Percentiles rank a stretch among this genome's conserved stretches.
Evolutionary conservation across 2,888 invertebrate genomes (phyloP).

Genomic region (Plagodis pulveraria): DNA sequence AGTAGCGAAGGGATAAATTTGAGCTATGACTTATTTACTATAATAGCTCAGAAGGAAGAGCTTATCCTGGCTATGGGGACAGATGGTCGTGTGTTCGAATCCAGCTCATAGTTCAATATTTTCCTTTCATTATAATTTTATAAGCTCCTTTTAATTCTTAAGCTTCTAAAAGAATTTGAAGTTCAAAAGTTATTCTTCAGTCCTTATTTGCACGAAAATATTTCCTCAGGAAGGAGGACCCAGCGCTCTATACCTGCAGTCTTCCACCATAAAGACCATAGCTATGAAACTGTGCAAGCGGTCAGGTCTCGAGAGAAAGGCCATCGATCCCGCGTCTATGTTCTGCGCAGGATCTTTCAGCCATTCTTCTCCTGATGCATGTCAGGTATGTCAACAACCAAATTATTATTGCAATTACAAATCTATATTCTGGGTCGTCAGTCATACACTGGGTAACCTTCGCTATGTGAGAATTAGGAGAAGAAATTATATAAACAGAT

Average conservation of each 20-base stretch:
- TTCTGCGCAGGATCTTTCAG: conserved; percentile 81
- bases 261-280: conserved; percentile 69
- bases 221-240: conserved; percentile 67
- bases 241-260: conserved; percentile 71
- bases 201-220: not conserved
- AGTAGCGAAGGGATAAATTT: too few species aligned
- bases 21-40: too few species aligned
- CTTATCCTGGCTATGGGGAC: too few species aligned
- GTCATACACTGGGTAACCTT: too few species aligned
- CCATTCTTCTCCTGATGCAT: conserved; percentile 79
- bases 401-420: not conserved
- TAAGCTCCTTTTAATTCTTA: too few species aligned
- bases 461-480: too few species aligned
- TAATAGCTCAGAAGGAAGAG: too few species aligned
- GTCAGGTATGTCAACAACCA: conserved; percentile 64
- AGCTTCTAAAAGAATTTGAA: too few species aligned
- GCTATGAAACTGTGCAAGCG: conserved; percentile 75
- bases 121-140: not conserved
- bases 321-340: conserved; percentile 78
- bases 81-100: too few species aligned
- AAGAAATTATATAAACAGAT: too few species aligned
- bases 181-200: not conserved
- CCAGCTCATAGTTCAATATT: too few species aligned
- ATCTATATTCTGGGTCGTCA: too few species aligned
- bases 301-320: conserved; percentile 68